Conservation (phyloP, 1,140 invertebrate species). For the Drosophila orosa region DNA sequence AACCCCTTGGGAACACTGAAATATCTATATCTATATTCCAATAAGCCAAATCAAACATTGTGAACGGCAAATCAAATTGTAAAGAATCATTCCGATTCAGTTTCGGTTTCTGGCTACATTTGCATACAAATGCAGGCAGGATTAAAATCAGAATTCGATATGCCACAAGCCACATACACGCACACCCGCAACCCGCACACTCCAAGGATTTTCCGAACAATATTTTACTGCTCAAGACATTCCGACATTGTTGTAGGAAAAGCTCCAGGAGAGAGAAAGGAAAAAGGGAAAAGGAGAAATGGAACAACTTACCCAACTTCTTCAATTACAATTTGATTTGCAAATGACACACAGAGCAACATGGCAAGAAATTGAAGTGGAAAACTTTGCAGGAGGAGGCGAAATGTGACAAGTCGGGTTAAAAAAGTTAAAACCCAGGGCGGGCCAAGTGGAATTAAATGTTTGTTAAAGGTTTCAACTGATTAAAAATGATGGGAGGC, state of each 20-base stretch:
- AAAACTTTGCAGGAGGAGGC: conserved; percentile 39
- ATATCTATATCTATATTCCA: conserved; percentile 35
- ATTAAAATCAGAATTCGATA: conserved; percentile 51
- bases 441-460: conserved; percentile 45
- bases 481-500: conserved; percentile 40
- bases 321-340: conserved; percentile 81
- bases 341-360: conserved; percentile 65
- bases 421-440: conserved; percentile 34
- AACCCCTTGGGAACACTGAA: conserved; percentile 6
- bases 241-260: conserved; percentile 35
- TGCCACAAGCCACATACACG: conserved; percentile 29
- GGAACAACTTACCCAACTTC: conserved; percentile 52
- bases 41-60: conserved; percentile 52
- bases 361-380: conserved; percentile 66
- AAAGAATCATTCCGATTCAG: conserved; percentile 45
- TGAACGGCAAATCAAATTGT: conserved; percentile 38
- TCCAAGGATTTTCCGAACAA: conserved; percentile 31
- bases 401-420: conserved; percentile 39
- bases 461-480: conserved; percentile 47
- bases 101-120: conserved; percentile 42
- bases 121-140: conserved; percentile 53
- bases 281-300: conserved; percentile 4
- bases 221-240: conserved; percentile 49
- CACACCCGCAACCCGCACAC: conserved; percentile 1
- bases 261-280: background rate